Evolutionary conservation across 2,797 vertebrate species (phyloP), one percentile per base, ranked within the genome.

Genomic region (Typhlichthys subterraneus): DNA sequence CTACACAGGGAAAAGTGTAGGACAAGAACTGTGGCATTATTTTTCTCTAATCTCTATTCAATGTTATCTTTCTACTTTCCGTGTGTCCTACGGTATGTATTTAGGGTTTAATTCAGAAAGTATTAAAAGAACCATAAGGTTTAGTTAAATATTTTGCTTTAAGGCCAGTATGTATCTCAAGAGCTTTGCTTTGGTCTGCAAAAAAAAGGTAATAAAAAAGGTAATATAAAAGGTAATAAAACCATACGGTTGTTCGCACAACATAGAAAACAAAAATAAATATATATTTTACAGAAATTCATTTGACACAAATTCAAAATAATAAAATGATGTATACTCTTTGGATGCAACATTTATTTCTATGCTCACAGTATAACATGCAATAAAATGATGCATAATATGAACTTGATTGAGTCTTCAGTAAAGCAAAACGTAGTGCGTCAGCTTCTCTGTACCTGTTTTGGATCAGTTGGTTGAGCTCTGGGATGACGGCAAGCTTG

Each of bases 401-500:
- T 65, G 53, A 60, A 66, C 57, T 4, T 29, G 46, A 38, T 52
- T 68, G 52, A 29, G 54, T 65, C 61, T 31, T 81, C 67, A 2
- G 52, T 61, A 59, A 72, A 85, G 74, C 57, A 61, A 79, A 76
- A 69, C 76, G 71, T 48, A 45, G 69, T 62, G 68, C 65, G 63
- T 83, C 74, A 61, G 70, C 67, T 76, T 82, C 65, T 67, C 14
- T 61, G 31, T 73, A 47, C 63, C 62, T 10, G 57, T 79, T 77
- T 81, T 76, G 80, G 80, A 87, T 81, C 79, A 70, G 65, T 82
- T 1, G 50, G 60, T 67, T 71, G 72, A 61, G 72, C 76, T 72
- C 73, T 74, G 50, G 68, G 45, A 75, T 77, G 85, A 80, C 87
- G 84, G 82, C 77, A n/a, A 1, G 66, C 74, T 62, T 78, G 77